These are phyloP conservation scores for Dunckerocampus dactyliophorus DNA, from an alignment of 2,113 vertebrate species.

Conservation along the genomic window DNA sequence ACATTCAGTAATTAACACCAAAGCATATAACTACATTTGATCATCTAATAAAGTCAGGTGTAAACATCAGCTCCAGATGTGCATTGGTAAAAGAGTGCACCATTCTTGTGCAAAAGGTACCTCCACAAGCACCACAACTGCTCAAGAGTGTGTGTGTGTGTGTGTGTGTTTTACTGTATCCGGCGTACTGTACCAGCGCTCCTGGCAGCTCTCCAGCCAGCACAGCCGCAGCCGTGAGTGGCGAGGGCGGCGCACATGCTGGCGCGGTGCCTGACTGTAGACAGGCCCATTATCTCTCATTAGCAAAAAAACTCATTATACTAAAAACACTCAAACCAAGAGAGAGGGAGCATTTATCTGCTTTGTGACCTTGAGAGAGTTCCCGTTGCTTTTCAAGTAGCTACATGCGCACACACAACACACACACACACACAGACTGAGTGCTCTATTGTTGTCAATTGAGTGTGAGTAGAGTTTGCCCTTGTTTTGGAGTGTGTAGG, in stretches of 20 bases:
- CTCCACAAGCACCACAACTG: conserved; percentile 29
- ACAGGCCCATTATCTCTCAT: conserved; percentile 75
- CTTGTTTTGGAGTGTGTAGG: conserved; percentile 62
- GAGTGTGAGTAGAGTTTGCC: conserved; percentile 54
- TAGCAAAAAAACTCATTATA: conserved; percentile 71
- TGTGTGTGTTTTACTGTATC: conserved; percentile 50
- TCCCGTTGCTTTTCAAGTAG: conserved; percentile 59
- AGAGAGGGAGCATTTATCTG: conserved; percentile 67
- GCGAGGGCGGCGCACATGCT: conserved; percentile 58
- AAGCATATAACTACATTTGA: conserved; percentile 15
- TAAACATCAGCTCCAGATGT: conserved; percentile 42
- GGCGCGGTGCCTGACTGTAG: conserved; percentile 66
- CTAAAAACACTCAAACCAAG: conserved; percentile 56
- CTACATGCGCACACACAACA: conserved; percentile 16
- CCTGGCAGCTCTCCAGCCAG: conserved; percentile 66
- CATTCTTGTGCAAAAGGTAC: not conserved
- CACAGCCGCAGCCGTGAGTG: conserved; percentile 58
- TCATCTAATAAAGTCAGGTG: conserved; percentile 6
- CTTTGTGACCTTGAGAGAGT: conserved; percentile 70
- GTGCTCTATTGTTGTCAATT: conserved; percentile 35
- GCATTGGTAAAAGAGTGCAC: not conserved
- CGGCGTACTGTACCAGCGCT: conserved; percentile 51
- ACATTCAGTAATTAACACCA: conserved; percentile 15
- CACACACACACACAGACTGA: conserved; percentile 31
- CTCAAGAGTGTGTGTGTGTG: conserved; percentile 16